Percentiles rank a stretch among this genome's conserved stretches.
phyloP scores from a whole-genome alignment of 2,113 vertebrate species.

The Herpailurus yagouaroundi region DNA sequence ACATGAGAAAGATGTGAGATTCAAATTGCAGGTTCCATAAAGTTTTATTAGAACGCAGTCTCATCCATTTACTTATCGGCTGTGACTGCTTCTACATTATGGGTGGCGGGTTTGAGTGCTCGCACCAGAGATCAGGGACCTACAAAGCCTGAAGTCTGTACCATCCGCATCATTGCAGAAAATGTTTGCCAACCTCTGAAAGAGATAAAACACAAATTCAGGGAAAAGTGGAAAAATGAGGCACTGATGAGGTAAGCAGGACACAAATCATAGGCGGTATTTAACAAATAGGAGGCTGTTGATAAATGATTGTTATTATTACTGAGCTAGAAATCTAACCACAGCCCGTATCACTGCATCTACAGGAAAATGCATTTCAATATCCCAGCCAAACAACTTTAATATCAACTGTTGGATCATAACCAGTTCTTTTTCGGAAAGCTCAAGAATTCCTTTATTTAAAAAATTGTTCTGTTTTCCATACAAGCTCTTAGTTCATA shows the following conservation, averaged over 20 bases:
- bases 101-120: not conserved
- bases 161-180: not conserved
- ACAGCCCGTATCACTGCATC: not conserved
- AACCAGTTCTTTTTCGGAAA: not conserved
- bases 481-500: not conserved
- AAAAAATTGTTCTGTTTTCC: not conserved
- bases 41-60: not conserved
- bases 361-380: not conserved
- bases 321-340: not conserved
- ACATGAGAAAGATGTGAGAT: not conserved
- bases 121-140: rapidly evolving
- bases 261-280: not conserved
- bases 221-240: not conserved
- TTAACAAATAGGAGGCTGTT: not conserved
- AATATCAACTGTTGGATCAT: not conserved
- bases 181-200: not conserved
- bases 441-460: not conserved
- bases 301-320: not conserved
- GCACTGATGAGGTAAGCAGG: not conserved
- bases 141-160: not conserved
- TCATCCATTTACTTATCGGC: too few relatives aligned
- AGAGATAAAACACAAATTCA: not conserved
- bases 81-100: rapidly evolving
- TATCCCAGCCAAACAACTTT: not conserved
- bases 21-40: not conserved